Percentiles rank a stretch among this genome's conserved stretches.
phyloP scores from a whole-genome alignment of 2,888 invertebrate species.

The Pseudeuparius sepicola region DNA sequence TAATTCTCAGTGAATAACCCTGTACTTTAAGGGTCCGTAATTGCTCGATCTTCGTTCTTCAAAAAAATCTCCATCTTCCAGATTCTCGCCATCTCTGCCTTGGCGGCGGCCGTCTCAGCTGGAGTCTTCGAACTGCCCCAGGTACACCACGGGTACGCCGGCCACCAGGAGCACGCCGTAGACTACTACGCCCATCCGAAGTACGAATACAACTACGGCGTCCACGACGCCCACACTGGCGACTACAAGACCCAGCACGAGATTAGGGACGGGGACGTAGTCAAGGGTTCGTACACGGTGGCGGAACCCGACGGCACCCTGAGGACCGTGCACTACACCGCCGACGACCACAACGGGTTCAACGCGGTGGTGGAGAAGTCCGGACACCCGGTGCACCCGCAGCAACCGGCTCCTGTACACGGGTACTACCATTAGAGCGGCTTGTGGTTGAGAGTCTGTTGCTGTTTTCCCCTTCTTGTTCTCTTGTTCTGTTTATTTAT shows the following conservation, averaged over 20 bases:
- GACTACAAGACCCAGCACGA: constrained; percentile 42
- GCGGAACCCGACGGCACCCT: constrained; percentile 46
- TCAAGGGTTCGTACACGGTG: constrained; percentile 42
- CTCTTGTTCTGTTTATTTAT: too few species aligned
- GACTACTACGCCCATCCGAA: constrained; percentile 43
- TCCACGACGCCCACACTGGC: constrained; percentile 50
- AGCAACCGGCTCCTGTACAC: constrained; percentile 2
- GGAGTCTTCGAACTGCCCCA: constrained; percentile 13
- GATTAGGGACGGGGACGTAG: constrained; percentile 45
- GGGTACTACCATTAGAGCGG: too few species aligned
- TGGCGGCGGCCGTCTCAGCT: constrained; percentile 19
- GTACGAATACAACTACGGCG: constrained; percentile 47
- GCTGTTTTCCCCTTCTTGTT: too few species aligned
- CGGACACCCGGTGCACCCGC: constrained; percentile 48
- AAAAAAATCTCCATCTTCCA: too few species aligned
- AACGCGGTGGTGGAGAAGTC: constrained; percentile 31
- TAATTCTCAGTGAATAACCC: too few species aligned
- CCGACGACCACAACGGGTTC: constrained; percentile 46
- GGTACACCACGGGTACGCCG: constrained; percentile 15
- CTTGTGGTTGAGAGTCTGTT: too few species aligned
- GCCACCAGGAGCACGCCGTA: constrained; percentile 20
- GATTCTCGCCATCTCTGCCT: constrained; percentile 19
- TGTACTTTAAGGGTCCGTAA: too few species aligned
- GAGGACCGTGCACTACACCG: constrained; percentile 47
- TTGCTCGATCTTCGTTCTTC: too few species aligned